Percentiles rank a stretch among this genome's conserved stretches.
Conservation (phyloP, 2,113 vertebrate species). For the Uria aalge region DNA sequence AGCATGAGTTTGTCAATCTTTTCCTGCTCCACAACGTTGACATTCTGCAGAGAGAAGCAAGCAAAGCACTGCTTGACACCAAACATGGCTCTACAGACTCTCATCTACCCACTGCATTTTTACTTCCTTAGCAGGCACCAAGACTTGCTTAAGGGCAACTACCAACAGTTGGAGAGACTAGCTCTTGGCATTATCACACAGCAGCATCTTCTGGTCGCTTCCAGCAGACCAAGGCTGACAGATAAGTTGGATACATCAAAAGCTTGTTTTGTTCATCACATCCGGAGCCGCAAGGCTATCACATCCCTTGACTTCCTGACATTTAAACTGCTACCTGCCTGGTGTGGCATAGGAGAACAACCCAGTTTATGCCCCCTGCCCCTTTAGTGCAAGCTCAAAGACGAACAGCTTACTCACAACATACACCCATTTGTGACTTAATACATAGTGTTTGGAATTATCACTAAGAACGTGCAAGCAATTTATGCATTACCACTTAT, state of each 20-base stretch:
- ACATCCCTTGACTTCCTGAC: background rate
- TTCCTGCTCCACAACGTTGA: constrained; percentile 89
- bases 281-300: background rate
- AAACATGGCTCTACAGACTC: background rate
- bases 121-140: background rate
- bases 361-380: background rate
- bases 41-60: constrained; percentile 69
- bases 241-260: background rate
- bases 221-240: background rate
- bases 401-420: background rate
- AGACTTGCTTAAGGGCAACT: background rate
- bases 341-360: fast-evolving
- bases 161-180: background rate
- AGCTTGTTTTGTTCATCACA: background rate
- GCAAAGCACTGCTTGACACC: background rate
- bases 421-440: background rate
- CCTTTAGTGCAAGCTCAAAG: background rate
- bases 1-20: constrained; percentile 97
- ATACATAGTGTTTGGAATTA: background rate
- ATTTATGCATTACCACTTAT: background rate
- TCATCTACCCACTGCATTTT: background rate
- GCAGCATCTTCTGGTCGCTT: background rate
- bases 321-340: background rate
- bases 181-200: background rate
- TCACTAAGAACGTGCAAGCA: background rate